Conservation (phyloP, 2,888 invertebrate species). For the Lingula anatina region DNA sequence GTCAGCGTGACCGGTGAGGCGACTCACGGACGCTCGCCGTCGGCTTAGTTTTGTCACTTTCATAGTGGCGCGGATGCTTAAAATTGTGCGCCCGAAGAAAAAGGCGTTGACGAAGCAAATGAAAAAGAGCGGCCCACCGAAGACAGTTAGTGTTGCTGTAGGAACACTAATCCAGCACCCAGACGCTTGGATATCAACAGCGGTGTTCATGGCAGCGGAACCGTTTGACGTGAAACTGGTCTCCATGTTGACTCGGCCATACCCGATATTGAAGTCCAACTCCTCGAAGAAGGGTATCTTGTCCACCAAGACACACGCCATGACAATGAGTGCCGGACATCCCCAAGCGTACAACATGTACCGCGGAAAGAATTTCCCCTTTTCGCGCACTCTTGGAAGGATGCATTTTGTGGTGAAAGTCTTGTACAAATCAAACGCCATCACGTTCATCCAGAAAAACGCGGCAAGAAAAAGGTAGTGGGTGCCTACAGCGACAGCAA, state of each 20-base stretch:
- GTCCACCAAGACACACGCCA: conserved; percentile 38
- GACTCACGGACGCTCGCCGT: conserved; percentile 19
- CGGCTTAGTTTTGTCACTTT: conserved; percentile 19
- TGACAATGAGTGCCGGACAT: conserved; percentile 57
- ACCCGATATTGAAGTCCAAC: conserved; percentile 22
- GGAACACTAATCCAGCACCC: conserved; percentile 41
- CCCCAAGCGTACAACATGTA: conserved; percentile 65
- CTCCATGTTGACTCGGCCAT: conserved; percentile 11
- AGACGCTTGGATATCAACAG: not conserved
- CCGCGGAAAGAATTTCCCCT: conserved; percentile 24
- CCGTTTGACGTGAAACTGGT: not conserved
- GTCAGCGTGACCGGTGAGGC: conserved; percentile 27
- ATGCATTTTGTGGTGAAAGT: conserved; percentile 54
- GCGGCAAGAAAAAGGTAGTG: conserved; percentile 65
- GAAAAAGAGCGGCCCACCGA: conserved; percentile 32
- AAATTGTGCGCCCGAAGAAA: conserved; percentile 32
- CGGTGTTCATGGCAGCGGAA: not conserved
- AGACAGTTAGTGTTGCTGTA: conserved; percentile 27
- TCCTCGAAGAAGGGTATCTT: conserved; percentile 15
- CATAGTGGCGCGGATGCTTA: conserved; percentile 26
- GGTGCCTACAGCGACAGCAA: conserved; percentile 60
- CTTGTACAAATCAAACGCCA: conserved; percentile 57
- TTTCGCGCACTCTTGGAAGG: conserved; percentile 21
- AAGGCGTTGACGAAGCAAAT: conserved; percentile 27
- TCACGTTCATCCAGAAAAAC: conserved; percentile 65